Conservation (phyloP, 2,888 invertebrate genomes). For the Coelinius sp. region DNA sequence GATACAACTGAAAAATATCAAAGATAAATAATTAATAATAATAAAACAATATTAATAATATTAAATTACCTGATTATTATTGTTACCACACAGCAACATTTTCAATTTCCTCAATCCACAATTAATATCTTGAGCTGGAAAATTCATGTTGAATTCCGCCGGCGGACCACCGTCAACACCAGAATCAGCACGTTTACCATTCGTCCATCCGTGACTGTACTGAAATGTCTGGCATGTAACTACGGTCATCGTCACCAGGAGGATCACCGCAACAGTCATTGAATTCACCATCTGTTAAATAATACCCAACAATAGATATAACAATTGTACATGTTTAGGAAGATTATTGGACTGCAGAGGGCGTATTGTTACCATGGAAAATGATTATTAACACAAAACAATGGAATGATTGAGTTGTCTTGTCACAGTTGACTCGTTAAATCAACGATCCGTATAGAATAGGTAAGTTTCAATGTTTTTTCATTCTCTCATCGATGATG, state of each 20-base stretch:
- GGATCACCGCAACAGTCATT: slow-evolving; percentile 61
- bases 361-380: background rate
- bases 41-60: too few relatives aligned
- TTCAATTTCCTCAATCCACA: slow-evolving; percentile 73
- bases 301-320: slow-evolving; percentile 1
- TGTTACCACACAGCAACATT: slow-evolving; percentile 73
- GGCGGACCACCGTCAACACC: slow-evolving; percentile 1
- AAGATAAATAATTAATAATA: background rate
- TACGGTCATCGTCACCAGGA: slow-evolving; percentile 68
- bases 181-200: slow-evolving; percentile 75
- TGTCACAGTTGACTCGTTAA: slow-evolving; percentile 54
- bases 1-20: slow-evolving; percentile 42
- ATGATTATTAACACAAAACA: slow-evolving; percentile 51
- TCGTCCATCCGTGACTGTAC: slow-evolving; percentile 85
- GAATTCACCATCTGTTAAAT: slow-evolving; percentile 38
- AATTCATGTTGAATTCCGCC: slow-evolving; percentile 27
- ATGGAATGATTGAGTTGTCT: slow-evolving; percentile 40
- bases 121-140: slow-evolving; percentile 57
- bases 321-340: background rate
- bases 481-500: slow-evolving; percentile 15
- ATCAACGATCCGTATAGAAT: slow-evolving; percentile 55
- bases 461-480: slow-evolving; percentile 23
- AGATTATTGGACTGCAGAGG: background rate
- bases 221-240: slow-evolving; percentile 81
- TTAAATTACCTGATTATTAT: slow-evolving; percentile 70